These are phyloP conservation scores for Agrotis segetum DNA, from an alignment of 2,888 invertebrate species.

Conservation along the genomic window DNA sequence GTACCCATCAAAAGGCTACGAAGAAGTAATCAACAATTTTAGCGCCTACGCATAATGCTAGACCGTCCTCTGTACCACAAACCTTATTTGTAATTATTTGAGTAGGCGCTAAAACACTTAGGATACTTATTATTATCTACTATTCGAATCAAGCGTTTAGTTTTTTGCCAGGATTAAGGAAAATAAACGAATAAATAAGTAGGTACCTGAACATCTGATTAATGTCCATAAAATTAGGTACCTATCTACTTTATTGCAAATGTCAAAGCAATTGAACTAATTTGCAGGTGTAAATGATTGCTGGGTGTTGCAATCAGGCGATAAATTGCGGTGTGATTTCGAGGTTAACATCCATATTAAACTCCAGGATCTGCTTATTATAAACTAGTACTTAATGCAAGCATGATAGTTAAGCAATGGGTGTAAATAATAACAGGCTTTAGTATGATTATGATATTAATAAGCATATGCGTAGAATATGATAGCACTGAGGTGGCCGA, in stretches of 20 bases:
- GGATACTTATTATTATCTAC: not conserved
- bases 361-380: constrained; percentile 53
- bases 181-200: too few species aligned
- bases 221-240: not conserved
- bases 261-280: constrained; percentile 32
- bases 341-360: constrained; percentile 51
- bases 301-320: constrained; percentile 34
- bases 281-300: constrained; percentile 29
- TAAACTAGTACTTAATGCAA: constrained; percentile 46
- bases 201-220: not conserved
- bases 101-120: constrained; percentile 19
- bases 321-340: constrained; percentile 49
- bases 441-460: constrained; percentile 8
- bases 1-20: too few species aligned
- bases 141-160: not conserved
- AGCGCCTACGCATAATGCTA: constrained; percentile 16
- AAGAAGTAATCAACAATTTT: too few species aligned
- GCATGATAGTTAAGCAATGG: constrained; percentile 21
- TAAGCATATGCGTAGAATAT: too few species aligned
- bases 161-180: too few species aligned
- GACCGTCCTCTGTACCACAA: not conserved
- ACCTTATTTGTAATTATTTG: too few species aligned
- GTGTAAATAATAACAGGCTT: constrained; percentile 25
- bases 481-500: too few species aligned
- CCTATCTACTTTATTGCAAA: not conserved